Conservation (phyloP, 2,113 vertebrate genomes). For the Baryphthengus martii region DNA sequence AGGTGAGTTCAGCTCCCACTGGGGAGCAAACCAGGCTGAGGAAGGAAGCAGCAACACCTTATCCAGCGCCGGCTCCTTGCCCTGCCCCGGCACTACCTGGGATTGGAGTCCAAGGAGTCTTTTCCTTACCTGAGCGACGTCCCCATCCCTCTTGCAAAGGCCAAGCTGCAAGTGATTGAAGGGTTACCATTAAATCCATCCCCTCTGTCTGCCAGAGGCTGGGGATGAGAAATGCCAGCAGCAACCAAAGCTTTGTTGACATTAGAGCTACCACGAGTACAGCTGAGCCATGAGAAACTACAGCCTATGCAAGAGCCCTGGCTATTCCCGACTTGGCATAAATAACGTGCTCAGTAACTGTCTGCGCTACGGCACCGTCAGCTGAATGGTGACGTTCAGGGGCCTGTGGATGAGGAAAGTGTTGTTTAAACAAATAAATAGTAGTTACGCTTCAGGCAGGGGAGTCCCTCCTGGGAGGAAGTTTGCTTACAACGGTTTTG, state of each 20-base stretch:
- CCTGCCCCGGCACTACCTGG: background rate
- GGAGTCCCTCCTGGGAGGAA: background rate
- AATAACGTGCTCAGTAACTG: background rate
- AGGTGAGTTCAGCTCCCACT: background rate
- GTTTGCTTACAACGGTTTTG: background rate
- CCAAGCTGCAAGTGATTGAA: background rate
- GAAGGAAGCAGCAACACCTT: background rate
- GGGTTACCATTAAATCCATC: background rate
- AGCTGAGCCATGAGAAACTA: slow-evolving; percentile 30
- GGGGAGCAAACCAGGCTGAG: background rate
- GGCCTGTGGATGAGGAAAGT: background rate
- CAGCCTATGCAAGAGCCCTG: background rate
- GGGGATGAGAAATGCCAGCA: background rate
- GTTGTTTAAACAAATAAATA: background rate
- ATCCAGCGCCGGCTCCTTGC: background rate
- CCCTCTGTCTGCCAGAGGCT: background rate
- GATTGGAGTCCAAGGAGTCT: background rate
- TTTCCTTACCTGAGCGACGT: background rate
- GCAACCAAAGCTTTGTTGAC: slow-evolving; percentile 18
- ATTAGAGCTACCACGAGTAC: background rate
- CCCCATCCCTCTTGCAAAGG: background rate
- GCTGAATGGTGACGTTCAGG: background rate
- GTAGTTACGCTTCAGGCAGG: background rate
- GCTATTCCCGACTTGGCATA: slow-evolving; percentile 10
- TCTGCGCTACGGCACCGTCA: background rate